phyloP scores from a whole-genome alignment of 1,140 invertebrate genomes.

The Fopius arisanus region DNA sequence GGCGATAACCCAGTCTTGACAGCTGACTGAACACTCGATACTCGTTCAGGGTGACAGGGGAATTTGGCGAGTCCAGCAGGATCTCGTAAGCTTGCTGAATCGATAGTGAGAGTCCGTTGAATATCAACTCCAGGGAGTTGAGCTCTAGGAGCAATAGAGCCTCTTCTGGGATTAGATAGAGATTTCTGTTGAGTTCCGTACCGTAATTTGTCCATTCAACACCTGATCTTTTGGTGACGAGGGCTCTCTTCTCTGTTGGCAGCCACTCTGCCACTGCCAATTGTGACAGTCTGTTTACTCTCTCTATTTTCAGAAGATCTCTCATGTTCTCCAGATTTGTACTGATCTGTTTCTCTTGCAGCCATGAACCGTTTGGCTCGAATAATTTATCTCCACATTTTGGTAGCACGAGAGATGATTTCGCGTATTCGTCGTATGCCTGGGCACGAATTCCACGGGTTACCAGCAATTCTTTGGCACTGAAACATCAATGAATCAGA shows the following conservation, averaged over 20 bases:
- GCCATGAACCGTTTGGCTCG: slow-evolving; percentile 67
- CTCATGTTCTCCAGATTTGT: slow-evolving; percentile 66
- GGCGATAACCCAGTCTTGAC: slow-evolving; percentile 66
- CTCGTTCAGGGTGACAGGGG: slow-evolving; percentile 64
- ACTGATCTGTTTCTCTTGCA: slow-evolving; percentile 69
- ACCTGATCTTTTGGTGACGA: slow-evolving; percentile 68
- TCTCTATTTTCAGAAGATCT: slow-evolving; percentile 66
- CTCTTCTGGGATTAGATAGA: slow-evolving; percentile 71
- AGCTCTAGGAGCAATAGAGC: slow-evolving; percentile 71
- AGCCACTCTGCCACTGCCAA: slow-evolving; percentile 70
- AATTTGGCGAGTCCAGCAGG: slow-evolving; percentile 59
- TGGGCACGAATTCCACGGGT: slow-evolving; percentile 63
- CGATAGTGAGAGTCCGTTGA: slow-evolving; percentile 67
- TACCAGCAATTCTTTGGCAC: slow-evolving; percentile 64
- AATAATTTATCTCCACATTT: slow-evolving; percentile 67
- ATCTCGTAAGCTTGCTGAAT: slow-evolving; percentile 71
- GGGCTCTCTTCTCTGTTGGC: slow-evolving; percentile 65
- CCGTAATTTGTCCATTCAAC: slow-evolving; percentile 69
- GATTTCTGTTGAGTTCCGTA: slow-evolving; percentile 58
- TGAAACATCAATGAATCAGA: slow-evolving; percentile 50
- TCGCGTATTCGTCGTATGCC: slow-evolving; percentile 54
- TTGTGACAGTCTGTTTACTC: slow-evolving; percentile 67
- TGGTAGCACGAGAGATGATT: slow-evolving; percentile 60
- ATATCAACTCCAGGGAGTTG: slow-evolving; percentile 67
- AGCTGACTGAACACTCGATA: slow-evolving; percentile 72